A percentile compares a stretch with the other conserved stretches of the same genome.
phyloP scores from a whole-genome alignment of 2,797 vertebrate genomes.

The Betta splendens region DNA sequence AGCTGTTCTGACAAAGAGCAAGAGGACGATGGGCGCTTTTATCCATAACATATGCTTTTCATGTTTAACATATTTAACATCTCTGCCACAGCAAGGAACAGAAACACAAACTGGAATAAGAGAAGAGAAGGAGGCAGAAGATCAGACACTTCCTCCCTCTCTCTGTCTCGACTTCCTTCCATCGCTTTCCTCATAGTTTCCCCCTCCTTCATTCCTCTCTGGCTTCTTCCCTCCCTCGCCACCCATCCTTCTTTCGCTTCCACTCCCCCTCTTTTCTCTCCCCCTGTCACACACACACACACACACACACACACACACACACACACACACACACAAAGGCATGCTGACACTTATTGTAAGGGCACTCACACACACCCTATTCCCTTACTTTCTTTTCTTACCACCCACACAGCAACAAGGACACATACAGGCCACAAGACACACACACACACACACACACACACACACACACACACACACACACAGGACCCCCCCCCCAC shows the following conservation, averaged over 20 bases:
- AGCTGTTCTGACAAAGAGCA: conserved; percentile 20
- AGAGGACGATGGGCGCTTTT: conserved; percentile 19
- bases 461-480: conserved; percentile 78
- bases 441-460: conserved; percentile 40
- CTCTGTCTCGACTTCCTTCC: conserved; percentile 41
- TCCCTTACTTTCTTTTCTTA: conserved; percentile 68
- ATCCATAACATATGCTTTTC: conserved; percentile 41
- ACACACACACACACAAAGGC: conserved; percentile 32
- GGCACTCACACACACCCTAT: conserved; percentile 73
- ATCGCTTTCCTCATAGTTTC: conserved; percentile 15
- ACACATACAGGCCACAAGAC: conserved; percentile 66
- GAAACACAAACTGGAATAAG: conserved; percentile 41
- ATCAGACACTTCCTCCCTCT: conserved; percentile 24
- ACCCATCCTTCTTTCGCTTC: conserved; percentile 46
- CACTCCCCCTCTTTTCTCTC: conserved; percentile 51
- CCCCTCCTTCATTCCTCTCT: conserved; percentile 30
- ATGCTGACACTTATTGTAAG: conserved; percentile 74
- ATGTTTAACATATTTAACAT: conserved; percentile 40
- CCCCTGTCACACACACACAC: conserved; percentile 54
- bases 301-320: conserved; percentile 8
- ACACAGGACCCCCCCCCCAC: conserved; percentile 45
- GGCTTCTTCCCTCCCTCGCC: conserved; percentile 37
- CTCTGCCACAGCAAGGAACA: conserved; percentile 25
- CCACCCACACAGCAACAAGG: conserved; percentile 78
- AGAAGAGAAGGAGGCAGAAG: conserved; percentile 9